Evolutionary conservation across 2,888 invertebrate species (phyloP).

Genomic region (Nemurella pictetii): DNA sequence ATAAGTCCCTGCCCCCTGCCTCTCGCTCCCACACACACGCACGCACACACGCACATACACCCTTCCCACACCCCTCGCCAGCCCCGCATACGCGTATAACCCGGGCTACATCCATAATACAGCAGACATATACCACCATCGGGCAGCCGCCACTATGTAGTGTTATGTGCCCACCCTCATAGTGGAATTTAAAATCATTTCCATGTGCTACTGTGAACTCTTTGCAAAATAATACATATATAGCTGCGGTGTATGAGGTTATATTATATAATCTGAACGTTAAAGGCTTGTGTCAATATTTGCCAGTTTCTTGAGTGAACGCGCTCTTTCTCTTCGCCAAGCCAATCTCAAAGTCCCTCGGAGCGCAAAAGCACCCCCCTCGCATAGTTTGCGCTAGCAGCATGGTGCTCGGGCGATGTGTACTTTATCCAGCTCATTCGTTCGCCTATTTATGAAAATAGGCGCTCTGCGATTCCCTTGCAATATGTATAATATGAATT

Average conservation of each 20-base stretch:
- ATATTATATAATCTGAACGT: slow-evolving; percentile 30
- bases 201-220: slow-evolving; percentile 19
- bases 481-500: slow-evolving; percentile 29
- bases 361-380: not conserved
- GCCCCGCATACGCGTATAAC: not conserved
- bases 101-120: slow-evolving; percentile 12
- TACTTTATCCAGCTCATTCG: slow-evolving; percentile 10
- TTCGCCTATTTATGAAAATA: slow-evolving; percentile 27
- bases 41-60: not conserved
- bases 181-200: slow-evolving; percentile 27
- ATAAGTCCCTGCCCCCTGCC: slow-evolving; percentile 20
- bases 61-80: not conserved
- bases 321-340: slow-evolving; percentile 20
- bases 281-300: slow-evolving; percentile 29
- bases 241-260: slow-evolving; percentile 16
- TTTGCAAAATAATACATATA: slow-evolving; percentile 1
- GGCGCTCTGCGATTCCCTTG: slow-evolving; percentile 8
- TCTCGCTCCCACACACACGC: not conserved
- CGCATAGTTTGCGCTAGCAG: not conserved
- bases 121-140: not conserved
- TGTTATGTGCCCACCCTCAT: slow-evolving; percentile 1
- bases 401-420: not conserved
- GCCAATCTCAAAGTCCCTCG: slow-evolving; percentile 21
- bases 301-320: slow-evolving; percentile 26
- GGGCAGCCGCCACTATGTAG: not conserved